Percentiles rank a stretch among this genome's conserved stretches.
Conservation (phyloP, 2,113 vertebrate genomes). For the Pseudorectes ferrugineus region DNA sequence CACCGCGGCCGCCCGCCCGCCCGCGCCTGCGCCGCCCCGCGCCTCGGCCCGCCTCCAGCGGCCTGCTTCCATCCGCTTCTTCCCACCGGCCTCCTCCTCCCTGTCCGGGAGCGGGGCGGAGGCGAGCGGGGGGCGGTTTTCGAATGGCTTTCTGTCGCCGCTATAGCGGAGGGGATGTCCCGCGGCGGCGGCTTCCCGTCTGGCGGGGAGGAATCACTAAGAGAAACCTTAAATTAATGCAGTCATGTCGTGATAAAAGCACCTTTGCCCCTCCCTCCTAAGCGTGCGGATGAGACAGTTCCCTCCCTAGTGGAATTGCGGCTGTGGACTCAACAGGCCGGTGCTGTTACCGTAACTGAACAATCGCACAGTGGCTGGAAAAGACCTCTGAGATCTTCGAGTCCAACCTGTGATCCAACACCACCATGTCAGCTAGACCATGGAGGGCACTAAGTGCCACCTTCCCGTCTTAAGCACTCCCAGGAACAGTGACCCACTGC, state of each 20-base stretch:
- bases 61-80: background rate
- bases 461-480: accelerated
- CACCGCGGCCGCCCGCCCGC: background rate
- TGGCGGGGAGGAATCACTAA: no score
- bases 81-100: accelerated
- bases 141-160: accelerated
- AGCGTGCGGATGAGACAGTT: background rate
- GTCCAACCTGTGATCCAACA: background rate
- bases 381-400: background rate
- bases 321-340: accelerated
- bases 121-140: accelerated
- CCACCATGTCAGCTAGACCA: background rate
- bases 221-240: background rate
- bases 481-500: background rate
- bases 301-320: accelerated
- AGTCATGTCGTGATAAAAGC: accelerated
- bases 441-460: no score
- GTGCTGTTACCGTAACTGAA: accelerated
- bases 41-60: background rate
- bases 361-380: background rate
- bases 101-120: accelerated
- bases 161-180: accelerated
- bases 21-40: background rate
- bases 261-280: accelerated
- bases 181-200: accelerated